These are phyloP conservation scores for Lymantria monacha DNA, from an alignment of 2,888 invertebrate genomes.

Conservation along the genomic window DNA sequence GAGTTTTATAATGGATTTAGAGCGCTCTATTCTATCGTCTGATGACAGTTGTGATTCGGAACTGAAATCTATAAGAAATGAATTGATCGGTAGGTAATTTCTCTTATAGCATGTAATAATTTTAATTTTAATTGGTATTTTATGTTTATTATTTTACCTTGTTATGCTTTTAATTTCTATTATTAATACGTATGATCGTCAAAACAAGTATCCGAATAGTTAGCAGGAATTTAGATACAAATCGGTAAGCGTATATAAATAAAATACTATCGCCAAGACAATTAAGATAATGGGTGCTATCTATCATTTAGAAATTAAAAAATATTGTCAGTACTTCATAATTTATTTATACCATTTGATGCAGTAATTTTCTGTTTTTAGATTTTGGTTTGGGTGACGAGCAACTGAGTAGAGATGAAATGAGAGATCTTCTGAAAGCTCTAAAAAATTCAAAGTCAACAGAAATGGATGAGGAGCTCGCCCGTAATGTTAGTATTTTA, in stretches of 20 bases:
- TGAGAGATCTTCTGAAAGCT: conserved; percentile 70
- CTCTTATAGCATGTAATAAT: not conserved
- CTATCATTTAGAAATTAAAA: no score
- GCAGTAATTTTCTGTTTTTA: conserved; percentile 20
- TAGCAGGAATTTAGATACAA: no score
- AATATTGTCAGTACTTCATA: no score
- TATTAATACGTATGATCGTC: no score
- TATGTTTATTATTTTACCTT: not conserved
- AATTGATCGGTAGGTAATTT: conserved; percentile 55
- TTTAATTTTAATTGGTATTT: not conserved
- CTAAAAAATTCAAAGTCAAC: conserved; percentile 69
- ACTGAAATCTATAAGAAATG: conserved; percentile 61
- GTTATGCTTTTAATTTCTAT: no score
- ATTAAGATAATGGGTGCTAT: no score
- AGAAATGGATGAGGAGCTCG: conserved; percentile 57
- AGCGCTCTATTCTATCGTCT: conserved; percentile 46
- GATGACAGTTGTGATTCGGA: conserved; percentile 75
- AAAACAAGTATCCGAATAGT: no score
- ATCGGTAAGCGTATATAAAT: no score
- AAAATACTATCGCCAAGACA: no score
- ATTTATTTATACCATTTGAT: not conserved
- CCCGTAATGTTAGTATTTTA: conserved; percentile 15
- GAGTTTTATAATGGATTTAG: no score
- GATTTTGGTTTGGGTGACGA: conserved; percentile 75
- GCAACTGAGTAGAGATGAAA: conserved; percentile 71